Conservation (phyloP, 2,888 invertebrate species). For the Callimorpha dominula region DNA sequence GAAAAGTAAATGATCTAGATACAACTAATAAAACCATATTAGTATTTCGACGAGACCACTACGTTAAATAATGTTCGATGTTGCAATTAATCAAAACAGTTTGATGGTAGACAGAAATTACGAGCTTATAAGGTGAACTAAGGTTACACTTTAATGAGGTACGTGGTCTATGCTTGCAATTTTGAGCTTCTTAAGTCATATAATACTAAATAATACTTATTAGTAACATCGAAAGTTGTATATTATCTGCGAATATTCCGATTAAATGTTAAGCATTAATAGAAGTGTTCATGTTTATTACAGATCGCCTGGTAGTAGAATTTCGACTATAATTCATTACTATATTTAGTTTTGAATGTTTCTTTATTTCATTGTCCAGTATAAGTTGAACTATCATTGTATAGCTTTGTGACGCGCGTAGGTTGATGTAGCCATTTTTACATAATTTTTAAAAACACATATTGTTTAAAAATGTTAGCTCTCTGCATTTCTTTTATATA, state of each 20-base stretch:
- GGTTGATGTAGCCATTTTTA: no score
- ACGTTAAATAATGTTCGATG: constrained; percentile 7
- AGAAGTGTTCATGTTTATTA: no score
- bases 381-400: no score
- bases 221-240: background rate
- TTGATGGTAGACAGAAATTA: constrained; percentile 22
- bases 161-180: background rate
- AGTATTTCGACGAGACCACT: constrained; percentile 32
- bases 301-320: no score
- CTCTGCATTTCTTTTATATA: no score
- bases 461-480: no score
- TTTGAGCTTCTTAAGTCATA: background rate
- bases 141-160: background rate
- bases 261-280: no score
- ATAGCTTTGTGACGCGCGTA: no score
- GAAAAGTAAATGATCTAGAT: constrained; percentile 39
- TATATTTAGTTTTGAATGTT: no score
- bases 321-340: no score
- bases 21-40: constrained; percentile 34
- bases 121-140: constrained; percentile 8
- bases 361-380: no score
- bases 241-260: background rate
- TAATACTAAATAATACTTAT: background rate
- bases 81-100: constrained; percentile 27
- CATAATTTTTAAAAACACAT: no score